Conservation (phyloP, 2,113 vertebrate species). For the Microcebus griseorufus region DNA sequence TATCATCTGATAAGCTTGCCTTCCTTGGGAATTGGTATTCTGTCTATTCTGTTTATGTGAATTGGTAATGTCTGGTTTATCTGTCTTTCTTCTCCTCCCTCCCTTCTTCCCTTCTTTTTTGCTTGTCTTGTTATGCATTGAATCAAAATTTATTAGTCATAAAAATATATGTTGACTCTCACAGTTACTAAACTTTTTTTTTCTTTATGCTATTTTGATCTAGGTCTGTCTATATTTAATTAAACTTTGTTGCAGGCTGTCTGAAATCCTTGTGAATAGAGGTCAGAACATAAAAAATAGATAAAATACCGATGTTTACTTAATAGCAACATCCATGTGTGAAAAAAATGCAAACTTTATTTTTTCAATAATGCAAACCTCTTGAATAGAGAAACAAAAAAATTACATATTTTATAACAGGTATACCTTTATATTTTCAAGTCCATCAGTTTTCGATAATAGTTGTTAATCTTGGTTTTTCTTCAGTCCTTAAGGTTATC, state of each 20-base stretch:
- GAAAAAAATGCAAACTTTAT: neutral
- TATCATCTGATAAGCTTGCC: neutral
- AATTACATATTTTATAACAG: neutral
- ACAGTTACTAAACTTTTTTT: neutral
- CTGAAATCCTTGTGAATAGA: neutral
- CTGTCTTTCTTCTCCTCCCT: neutral
- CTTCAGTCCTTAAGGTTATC: conserved; percentile 43
- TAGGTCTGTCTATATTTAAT: neutral
- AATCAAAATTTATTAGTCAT: neutral
- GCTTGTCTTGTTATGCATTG: neutral
- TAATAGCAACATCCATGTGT: neutral
- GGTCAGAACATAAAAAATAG: conserved; percentile 10
- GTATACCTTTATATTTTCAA: neutral
- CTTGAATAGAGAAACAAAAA: conserved; percentile 14
- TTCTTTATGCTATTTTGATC: neutral
- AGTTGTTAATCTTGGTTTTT: conserved; percentile 39
- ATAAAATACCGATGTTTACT: neutral
- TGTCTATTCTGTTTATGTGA: neutral
- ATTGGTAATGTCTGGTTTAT: neutral
- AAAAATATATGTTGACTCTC: neutral
- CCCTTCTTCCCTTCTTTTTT: neutral
- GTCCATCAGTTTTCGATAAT: neutral
- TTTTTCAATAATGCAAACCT: neutral
- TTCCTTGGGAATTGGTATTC: neutral
- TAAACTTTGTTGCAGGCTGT: neutral